These are phyloP conservation scores for Syrmaticus mikado DNA, from an alignment of 2,113 vertebrate species.

Conservation along the genomic window DNA sequence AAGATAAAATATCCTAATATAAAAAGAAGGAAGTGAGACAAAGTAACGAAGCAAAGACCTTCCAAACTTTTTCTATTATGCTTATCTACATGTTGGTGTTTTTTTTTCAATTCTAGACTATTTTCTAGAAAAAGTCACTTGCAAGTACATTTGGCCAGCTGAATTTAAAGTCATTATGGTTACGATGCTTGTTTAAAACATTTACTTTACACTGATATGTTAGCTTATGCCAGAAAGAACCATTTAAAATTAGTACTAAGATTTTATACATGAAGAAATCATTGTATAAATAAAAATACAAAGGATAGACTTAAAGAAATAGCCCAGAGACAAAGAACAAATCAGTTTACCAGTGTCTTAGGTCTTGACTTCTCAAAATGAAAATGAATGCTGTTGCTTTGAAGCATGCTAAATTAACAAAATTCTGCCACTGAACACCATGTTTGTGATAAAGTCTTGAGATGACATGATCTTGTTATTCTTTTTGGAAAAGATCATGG, in stretches of 20 bases:
- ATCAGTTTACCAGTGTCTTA: fast-evolving
- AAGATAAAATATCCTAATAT: neutral
- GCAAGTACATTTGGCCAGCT: neutral
- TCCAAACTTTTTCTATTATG: neutral
- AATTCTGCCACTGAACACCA: neutral
- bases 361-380: neutral
- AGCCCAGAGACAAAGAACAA: neutral
- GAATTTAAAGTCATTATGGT: neutral
- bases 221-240: neutral
- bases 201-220: neutral
- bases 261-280: neutral
- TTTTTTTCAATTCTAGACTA: neutral
- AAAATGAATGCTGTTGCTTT: neutral
- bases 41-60: neutral
- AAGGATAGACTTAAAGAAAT: neutral
- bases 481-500: neutral
- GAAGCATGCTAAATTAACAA: neutral
- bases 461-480: neutral
- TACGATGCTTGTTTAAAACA: neutral
- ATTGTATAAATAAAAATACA: neutral
- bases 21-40: constrained; percentile 6
- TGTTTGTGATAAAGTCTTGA: neutral
- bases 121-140: neutral
- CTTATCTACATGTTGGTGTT: neutral
- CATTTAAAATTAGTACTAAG: neutral